Percentiles rank a stretch among this genome's conserved stretches.
Conservation (phyloP, 2,113 vertebrate species). For the Acrocephalus arundinaceus region DNA sequence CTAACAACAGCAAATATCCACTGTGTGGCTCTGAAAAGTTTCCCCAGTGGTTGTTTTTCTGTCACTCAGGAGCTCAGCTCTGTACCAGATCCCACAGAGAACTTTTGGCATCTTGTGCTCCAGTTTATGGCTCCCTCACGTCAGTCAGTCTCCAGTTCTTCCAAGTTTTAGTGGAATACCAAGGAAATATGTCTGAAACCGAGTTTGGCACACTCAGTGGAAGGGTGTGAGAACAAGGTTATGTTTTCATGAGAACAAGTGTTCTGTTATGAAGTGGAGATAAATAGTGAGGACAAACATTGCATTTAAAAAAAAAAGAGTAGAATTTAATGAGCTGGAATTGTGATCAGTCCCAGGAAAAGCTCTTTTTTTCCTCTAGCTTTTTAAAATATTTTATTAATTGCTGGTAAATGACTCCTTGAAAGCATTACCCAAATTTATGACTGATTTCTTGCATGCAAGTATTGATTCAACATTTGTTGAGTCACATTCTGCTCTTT, state of each 20-base stretch:
- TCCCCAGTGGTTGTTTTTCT: not conserved
- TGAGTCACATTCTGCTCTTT: not conserved
- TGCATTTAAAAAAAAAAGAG: not conserved
- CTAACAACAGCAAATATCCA: not conserved
- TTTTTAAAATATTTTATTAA: not conserved
- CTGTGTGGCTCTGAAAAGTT: not conserved
- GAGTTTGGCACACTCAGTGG: not conserved
- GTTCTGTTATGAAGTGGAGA: slow-evolving; percentile 43
- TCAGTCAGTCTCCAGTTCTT: not conserved
- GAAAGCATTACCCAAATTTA: not conserved
- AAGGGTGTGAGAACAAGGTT: slow-evolving; percentile 45
- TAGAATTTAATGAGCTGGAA: slow-evolving; percentile 19
- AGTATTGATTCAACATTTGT: not conserved
- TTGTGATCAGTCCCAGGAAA: not conserved
- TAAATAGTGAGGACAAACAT: slow-evolving; percentile 54
- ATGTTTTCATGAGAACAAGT: slow-evolving; percentile 58
- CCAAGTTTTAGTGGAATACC: slow-evolving; percentile 2
- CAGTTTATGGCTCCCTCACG: not conserved
- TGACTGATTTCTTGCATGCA: not conserved
- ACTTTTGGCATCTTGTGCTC: not conserved
- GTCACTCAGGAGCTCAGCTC: not conserved
- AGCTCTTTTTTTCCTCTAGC: not conserved
- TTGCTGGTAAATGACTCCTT: not conserved
- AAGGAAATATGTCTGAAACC: not conserved
- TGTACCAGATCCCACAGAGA: not conserved